Percentiles rank a stretch among this genome's conserved stretches.
Evolutionary conservation across 2,797 vertebrate species (phyloP).

Genomic region (Platyrinchus mystaceus): DNA sequence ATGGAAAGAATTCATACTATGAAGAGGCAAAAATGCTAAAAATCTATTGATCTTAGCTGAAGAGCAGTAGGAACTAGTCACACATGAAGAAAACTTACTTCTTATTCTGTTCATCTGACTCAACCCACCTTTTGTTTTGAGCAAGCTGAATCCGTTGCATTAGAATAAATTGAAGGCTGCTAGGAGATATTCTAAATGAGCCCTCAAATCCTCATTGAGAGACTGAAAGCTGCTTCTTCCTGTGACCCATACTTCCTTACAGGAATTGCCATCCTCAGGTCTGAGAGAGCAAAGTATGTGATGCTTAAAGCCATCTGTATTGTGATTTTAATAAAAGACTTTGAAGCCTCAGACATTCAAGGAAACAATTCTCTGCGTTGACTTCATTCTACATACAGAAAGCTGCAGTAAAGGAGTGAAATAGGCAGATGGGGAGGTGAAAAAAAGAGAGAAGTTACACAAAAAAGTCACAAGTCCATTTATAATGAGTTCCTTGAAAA

Average conservation of each 20-base stretch:
- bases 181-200: neutral
- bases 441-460: neutral
- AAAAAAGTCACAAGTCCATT: neutral
- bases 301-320: neutral
- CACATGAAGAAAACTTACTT: neutral
- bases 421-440: neutral
- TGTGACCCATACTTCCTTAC: neutral
- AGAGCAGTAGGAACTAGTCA: neutral
- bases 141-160: neutral
- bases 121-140: neutral
- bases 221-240: neutral
- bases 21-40: neutral
- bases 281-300: neutral
- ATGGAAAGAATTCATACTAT: neutral
- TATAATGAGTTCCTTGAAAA: neutral
- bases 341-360: neutral
- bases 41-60: neutral
- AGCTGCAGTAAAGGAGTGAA: neutral
- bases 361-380: neutral
- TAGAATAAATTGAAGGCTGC: neutral
- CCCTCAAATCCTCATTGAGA: neutral
- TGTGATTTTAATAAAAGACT: neutral
- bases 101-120: neutral
- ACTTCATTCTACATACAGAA: neutral
- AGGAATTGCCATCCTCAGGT: neutral